Evolutionary conservation across 2,797 vertebrate species (phyloP).

Genomic region (Pseudopleuronectes americanus): DNA sequence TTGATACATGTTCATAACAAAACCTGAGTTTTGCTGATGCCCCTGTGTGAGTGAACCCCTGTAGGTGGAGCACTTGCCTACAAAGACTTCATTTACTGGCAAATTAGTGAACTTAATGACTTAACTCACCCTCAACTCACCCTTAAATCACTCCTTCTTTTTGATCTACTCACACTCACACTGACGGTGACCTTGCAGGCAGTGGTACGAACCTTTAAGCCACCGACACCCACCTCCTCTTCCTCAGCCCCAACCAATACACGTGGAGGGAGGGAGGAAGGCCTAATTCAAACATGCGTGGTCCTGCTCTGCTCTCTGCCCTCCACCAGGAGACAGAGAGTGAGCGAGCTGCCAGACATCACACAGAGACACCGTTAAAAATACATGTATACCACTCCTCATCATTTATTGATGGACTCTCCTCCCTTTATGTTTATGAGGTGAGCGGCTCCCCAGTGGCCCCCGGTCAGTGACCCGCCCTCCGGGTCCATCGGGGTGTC

Average conservation of each 20-base stretch:
- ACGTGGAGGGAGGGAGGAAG: constrained; percentile 20
- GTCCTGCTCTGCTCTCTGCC: constrained; percentile 76
- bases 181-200: constrained; percentile 28
- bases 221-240: constrained; percentile 33
- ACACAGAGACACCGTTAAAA: constrained; percentile 83
- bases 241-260: constrained; percentile 19
- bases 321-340: constrained; percentile 70
- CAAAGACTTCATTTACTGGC: neutral
- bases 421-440: constrained; percentile 87
- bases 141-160: neutral
- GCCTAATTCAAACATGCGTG: constrained; percentile 59
- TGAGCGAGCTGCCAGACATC: constrained; percentile 81
- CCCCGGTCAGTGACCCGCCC: constrained; percentile 77
- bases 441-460: constrained; percentile 75
- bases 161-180: constrained; percentile 30
- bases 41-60: constrained; percentile 6
- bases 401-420: constrained; percentile 86
- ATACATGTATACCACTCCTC: constrained; percentile 87
- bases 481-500: constrained; percentile 66
- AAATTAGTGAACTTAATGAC: neutral
- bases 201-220: constrained; percentile 43
- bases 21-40: too few species aligned
- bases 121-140: neutral
- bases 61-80: constrained; percentile 16
- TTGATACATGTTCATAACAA: neutral